Conservation (phyloP, 2,888 invertebrate species). For the Caenorhabditis parvicauda region DNA sequence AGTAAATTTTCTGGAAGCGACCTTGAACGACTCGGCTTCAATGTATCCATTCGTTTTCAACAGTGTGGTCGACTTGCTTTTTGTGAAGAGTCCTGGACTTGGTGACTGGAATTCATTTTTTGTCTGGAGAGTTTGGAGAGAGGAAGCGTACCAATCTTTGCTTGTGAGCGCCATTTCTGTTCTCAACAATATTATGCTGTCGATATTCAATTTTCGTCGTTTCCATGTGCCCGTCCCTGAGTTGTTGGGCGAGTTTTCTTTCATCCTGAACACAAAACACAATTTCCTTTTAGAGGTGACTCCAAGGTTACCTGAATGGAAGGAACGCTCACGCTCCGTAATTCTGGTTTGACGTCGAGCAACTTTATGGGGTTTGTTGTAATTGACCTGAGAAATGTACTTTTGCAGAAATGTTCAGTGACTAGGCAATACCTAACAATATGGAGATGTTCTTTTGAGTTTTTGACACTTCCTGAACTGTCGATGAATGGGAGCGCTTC, state of each 20-base stretch:
- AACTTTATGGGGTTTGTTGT: constrained; percentile 15
- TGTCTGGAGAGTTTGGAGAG: constrained; percentile 3
- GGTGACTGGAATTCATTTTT: constrained; percentile 6
- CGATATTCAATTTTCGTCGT: constrained; percentile 4
- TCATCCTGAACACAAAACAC: constrained; percentile 21
- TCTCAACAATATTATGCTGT: constrained; percentile 11
- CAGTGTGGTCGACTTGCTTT: constrained; percentile 29
- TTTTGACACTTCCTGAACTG: constrained; percentile 28
- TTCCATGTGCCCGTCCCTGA: neutral
- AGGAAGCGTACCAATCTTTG: constrained; percentile 15
- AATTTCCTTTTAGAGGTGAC: neutral
- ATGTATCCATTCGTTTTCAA: constrained; percentile 26
- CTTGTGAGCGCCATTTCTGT: constrained; percentile 14
- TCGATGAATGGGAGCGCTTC: constrained; percentile 60
- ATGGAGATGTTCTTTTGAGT: constrained; percentile 33
- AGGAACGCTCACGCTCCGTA: constrained; percentile 25
- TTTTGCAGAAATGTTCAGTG: neutral
- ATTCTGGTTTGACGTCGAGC: constrained; percentile 25
- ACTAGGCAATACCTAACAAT: constrained; percentile 12
- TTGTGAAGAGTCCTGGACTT: constrained; percentile 19
- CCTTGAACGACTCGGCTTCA: constrained; percentile 18
- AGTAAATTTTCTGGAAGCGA: constrained; percentile 2
- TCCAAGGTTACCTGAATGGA: neutral
- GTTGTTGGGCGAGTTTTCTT: constrained; percentile 10
- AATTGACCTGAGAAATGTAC: constrained; percentile 15